Conservation (phyloP, 2,888 invertebrate species). For the Dione vanillae region DNA sequence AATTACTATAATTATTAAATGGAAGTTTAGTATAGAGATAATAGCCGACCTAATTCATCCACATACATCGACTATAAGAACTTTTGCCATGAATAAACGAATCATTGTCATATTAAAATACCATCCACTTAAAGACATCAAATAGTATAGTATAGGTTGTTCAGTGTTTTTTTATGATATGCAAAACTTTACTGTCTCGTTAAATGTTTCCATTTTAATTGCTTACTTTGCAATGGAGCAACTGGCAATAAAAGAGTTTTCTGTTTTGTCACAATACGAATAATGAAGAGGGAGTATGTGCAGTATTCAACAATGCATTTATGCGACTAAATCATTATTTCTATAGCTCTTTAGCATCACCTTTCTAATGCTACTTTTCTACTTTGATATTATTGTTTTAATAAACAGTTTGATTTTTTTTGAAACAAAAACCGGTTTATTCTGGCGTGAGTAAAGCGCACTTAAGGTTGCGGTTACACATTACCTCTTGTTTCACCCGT, state of each 20-base stretch:
- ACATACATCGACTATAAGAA: conserved; percentile 15
- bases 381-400: not conserved
- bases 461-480: no score
- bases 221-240: conserved; percentile 40
- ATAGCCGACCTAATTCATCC: conserved; percentile 11
- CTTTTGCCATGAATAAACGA: conserved; percentile 27
- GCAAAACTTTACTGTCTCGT: conserved; percentile 50
- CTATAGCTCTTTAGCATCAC: conserved; percentile 1
- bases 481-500: no score
- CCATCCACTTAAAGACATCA: conserved; percentile 43
- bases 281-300: conserved; percentile 16
- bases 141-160: not conserved
- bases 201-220: conserved; percentile 55
- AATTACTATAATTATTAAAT: conserved; percentile 22
- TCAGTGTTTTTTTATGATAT: conserved; percentile 47
- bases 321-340: conserved; percentile 4
- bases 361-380: not conserved
- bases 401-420: not conserved
- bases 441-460: no score
- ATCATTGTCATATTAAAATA: conserved; percentile 46
- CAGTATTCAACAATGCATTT: conserved; percentile 6
- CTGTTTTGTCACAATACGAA: conserved; percentile 46
- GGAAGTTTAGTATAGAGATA: conserved; percentile 33
- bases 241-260: conserved; percentile 42
- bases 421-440: no score